Evolutionary conservation across 2,888 invertebrate genomes (phyloP), one percentile per base, ranked within the genome.

Genomic region (Drosophila flavopinicola): DNA sequence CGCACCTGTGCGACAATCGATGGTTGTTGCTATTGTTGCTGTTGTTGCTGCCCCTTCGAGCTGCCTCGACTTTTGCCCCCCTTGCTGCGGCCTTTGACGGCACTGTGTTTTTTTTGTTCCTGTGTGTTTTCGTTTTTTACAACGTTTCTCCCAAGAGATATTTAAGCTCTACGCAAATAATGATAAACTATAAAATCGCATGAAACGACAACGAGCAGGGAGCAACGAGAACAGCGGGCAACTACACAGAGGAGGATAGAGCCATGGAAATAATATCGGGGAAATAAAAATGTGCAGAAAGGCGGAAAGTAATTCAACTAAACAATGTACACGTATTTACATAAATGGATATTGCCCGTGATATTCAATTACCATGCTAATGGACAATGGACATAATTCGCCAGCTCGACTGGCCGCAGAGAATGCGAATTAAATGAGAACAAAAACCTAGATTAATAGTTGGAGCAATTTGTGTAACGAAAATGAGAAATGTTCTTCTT

Each of bases 251-350:
- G 6, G 29, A n/a, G 41, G 6, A 53, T 27, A 20, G 15, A 49
- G 56, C 30, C 49, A 41, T 37, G 49, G 58, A 59, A 72, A 79
- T 73, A 70, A 72, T 73, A 78, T 75, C 73, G 58, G 69, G 66
- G 66, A 78, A 79, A 87, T 85, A 85, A 82, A 84, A 80, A 76
- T 88, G 86, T 83, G 87, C 88, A 86, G 73, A 74, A 64, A 57
- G 58, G 87, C 85, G 82, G 87, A 86, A 86, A 85, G 78, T 87
- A 88, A 88, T 80, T 87, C 85, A 87, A 88, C 80, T 85, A 76
- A 83, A 79, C 76, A 87, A 87, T 83, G 85, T 83, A 83, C 85
- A 87, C 83, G 87, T 78, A 85, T 85, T 80, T 83, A 82, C 78
- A 85, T 87, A 82, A 82, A 78, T 71, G 78, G 74, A 82, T 87